Evolutionary conservation across 2,797 vertebrate species (phyloP), one percentile per base, ranked within the genome.

Genomic region (Benthosema pterotum): DNA sequence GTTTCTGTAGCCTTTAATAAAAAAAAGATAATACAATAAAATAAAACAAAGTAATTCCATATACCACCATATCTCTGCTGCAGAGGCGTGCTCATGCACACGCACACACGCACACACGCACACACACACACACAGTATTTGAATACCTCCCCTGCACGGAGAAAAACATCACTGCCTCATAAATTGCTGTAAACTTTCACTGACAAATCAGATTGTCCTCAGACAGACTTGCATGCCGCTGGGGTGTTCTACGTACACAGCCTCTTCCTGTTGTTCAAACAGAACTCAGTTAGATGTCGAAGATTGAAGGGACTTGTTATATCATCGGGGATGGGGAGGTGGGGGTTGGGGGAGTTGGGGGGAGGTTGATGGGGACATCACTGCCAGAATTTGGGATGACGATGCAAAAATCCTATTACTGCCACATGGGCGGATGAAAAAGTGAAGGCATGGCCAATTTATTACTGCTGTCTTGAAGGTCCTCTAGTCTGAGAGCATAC

Each of bases 391-490:
- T 57, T 5, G 9, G 42, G 18, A 18, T 18, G 49, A n/a, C 25
- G 46, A 52, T 28, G 38, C 32, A 16, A 25, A 25, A 52, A 65
- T 47, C 60, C 17, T 42, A 58, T 66, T 32, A 65, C 46, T 5
- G 4, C 50, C 42, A 55, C 11, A 16, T 57, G 60, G 42, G 13
- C 9, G 57, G 50, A 65, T 69, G 28, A 50, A 53, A n/a, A 65
- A 54, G 16, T 22, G 57, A 38, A 50, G 69, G 32, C 22, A 22
- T 51, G 47, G 59, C 57, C 57, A 52, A 5, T 65, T 74, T 57
- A 52, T n/a, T 16, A 11, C 22, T 47, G 52, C 28, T 62, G 32
- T 57, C 19, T n/a, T 54, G 47, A 75, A 64, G 19, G 66, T 69
- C 18, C 51, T 57, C 18, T 8, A 22, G 13, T 48, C 22, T 13